A percentile compares a stretch with the other conserved stretches of the same genome.
Conservation (phyloP, 2,113 vertebrate species). For the Sapajus apella region DNA sequence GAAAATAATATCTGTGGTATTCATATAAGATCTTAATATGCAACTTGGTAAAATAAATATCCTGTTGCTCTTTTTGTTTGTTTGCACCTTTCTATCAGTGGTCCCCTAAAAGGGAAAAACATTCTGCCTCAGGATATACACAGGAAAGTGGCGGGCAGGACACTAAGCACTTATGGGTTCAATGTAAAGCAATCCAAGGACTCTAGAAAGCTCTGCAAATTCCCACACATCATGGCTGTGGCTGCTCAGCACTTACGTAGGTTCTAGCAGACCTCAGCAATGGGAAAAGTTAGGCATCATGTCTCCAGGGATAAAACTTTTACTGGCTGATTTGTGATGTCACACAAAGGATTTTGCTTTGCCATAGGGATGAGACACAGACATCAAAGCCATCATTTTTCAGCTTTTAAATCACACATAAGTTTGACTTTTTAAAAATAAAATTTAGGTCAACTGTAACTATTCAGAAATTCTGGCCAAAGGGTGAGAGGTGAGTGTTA, state of each 20-base stretch:
- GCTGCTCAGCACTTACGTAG: background rate
- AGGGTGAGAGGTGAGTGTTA: background rate
- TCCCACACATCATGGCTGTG: background rate
- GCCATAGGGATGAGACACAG: background rate
- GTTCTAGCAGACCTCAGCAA: background rate
- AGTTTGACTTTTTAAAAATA: background rate
- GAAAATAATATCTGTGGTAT: constrained; percentile 73
- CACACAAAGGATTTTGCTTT: background rate
- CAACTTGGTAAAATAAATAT: background rate
- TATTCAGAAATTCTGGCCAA: background rate
- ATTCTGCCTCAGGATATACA: background rate
- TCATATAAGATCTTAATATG: constrained; percentile 19
- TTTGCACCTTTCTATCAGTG: background rate
- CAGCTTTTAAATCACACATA: background rate
- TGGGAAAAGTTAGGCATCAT: background rate
- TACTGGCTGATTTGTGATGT: background rate
- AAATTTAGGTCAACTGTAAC: background rate
- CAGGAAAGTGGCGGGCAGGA: background rate
- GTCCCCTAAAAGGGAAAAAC: background rate
- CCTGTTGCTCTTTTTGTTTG: background rate
- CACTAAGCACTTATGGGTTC: background rate
- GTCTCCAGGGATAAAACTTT: background rate
- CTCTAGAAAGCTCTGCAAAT: background rate
- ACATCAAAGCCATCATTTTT: background rate
- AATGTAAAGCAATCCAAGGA: background rate